Evolutionary conservation across 2,888 invertebrate species (phyloP), one percentile per base, ranked within the genome.

Genomic region (Agriopis marginaria): DNA sequence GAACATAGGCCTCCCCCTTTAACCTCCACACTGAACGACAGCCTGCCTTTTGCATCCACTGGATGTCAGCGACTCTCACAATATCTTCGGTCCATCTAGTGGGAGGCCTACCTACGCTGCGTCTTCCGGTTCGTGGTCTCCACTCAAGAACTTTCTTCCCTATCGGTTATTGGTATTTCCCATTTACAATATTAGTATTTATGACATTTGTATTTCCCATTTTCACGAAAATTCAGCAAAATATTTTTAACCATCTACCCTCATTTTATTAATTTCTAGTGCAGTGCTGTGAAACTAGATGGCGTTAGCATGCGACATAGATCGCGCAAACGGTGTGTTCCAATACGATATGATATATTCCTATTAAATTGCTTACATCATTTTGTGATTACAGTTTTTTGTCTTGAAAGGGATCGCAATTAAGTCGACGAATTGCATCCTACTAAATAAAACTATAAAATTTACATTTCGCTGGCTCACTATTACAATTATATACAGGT

Each of bases 341-440:
- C 32, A 8, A 2, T 5, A n/a, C 8, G n/a, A n/a, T 9, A 39
- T n/a, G 23, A 47, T 14, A 5, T 1, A 23, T 23, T 23, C 9
- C 39, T 45, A 23, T n/a, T 14, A 40, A 9, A 9, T 50, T 5
- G n/a, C 23, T 51, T 12, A 0, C 1, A n/a, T 11, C 7, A 40
- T 2, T 7, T 61, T 59, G 66, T 74, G 71, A 70, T 71, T 72
- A 71, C 70, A 71, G 66, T 70, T 23, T 72, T 81, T 82, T 83
- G 42, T 84, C 82, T 79, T 73, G 83, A 7, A 69, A 79, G 60
- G 82, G 81, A 70, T 74, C 68, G 74, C 77, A 72, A 73, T 78
- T 77, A 67, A 14, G 81, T 82, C 79, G 80, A 81, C 80, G 66
- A 73, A 77, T 76, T 76, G 79, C 74, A 69, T 77, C 82, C 82